Conservation (phyloP, 2,888 invertebrate species). For the Argyresthia goedartella region DNA sequence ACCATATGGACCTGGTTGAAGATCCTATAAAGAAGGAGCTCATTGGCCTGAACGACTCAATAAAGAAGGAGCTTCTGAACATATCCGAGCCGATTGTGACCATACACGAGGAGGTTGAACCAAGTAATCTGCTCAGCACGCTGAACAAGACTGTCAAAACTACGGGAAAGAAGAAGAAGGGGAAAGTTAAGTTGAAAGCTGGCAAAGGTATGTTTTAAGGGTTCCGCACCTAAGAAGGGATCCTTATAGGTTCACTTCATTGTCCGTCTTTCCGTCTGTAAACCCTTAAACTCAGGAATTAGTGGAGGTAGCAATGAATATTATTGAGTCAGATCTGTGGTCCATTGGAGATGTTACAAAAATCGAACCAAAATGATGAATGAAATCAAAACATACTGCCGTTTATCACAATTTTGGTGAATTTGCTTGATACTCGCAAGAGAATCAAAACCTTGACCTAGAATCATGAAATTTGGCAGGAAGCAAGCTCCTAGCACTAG, state of each 20-base stretch:
- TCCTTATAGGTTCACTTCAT: neutral
- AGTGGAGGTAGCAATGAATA: neutral
- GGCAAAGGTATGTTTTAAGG: neutral
- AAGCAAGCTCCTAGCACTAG: too few species aligned
- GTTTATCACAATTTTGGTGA: too few species aligned
- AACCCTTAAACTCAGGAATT: neutral
- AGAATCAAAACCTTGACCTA: too few species aligned
- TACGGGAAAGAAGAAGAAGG: constrained; percentile 7
- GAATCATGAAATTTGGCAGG: too few species aligned
- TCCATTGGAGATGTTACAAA: neutral
- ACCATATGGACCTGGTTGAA: neutral
- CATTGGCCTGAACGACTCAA: neutral
- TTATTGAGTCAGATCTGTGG: neutral
- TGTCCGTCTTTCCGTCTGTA: too few species aligned
- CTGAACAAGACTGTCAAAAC: neutral
- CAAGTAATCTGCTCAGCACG: neutral
- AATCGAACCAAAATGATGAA: neutral
- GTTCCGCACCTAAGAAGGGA: neutral
- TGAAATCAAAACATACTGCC: too few species aligned
- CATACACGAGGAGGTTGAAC: neutral
- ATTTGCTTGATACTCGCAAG: too few species aligned
- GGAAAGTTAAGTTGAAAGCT: neutral
- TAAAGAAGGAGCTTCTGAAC: constrained; percentile 1
- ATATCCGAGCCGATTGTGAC: constrained; percentile 2
- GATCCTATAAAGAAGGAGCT: neutral